These are phyloP conservation scores for Sinhomidia bicolor DNA, from an alignment of 2,888 invertebrate species.

Conservation along the genomic window DNA sequence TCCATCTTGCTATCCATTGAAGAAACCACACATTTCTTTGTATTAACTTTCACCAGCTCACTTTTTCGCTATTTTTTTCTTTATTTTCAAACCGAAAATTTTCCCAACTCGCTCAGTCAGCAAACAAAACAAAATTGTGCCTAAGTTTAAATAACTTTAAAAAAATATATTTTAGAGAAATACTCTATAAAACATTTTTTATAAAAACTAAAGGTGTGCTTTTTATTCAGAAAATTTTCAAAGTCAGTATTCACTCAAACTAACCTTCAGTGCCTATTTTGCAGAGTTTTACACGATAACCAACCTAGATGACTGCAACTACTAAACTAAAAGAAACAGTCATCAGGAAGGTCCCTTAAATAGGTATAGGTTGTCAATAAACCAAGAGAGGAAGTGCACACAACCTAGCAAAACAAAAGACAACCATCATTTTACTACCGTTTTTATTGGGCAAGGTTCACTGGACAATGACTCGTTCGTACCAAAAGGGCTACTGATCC, in stretches of 20 bases:
- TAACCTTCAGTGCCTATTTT: no score
- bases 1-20: no score
- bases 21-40: no score
- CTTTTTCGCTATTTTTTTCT: neutral
- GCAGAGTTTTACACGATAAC: neutral
- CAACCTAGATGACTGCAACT: neutral
- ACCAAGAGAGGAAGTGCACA: neutral
- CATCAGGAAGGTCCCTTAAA: conserved; percentile 4
- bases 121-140: neutral
- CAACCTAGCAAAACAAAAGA: neutral
- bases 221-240: neutral
- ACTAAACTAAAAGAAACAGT: neutral
- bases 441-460: neutral
- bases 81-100: no score
- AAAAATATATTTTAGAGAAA: no score
- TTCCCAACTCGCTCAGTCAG: neutral
- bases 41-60: no score
- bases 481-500: neutral
- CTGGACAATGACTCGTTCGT: neutral
- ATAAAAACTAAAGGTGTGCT: neutral
- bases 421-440: neutral
- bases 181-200: neutral
- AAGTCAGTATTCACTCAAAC: neutral
- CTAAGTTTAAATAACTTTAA: no score
- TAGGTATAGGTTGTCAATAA: neutral